These are phyloP conservation scores for Actias luna DNA, from an alignment of 2,888 invertebrate genomes.

Conservation along the genomic window DNA sequence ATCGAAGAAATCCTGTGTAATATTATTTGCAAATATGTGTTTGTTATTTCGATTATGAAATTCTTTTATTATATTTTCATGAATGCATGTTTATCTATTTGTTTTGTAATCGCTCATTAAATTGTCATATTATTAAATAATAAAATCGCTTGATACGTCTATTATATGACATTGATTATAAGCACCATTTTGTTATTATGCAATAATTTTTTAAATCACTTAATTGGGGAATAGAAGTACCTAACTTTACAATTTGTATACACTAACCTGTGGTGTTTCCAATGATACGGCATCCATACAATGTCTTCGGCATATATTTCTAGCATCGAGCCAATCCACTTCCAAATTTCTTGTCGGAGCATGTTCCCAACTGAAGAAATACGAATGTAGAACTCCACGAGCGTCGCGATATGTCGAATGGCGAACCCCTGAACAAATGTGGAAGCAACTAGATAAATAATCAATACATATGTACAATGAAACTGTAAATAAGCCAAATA, in stretches of 20 bases:
- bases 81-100: background rate
- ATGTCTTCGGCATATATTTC: constrained; percentile 94
- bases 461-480: too few relatives aligned
- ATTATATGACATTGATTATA: background rate
- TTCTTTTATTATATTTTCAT: background rate
- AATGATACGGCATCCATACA: constrained; percentile 97
- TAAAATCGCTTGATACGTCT: background rate
- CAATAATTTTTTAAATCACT: background rate
- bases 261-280: constrained; percentile 89
- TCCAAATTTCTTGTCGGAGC: constrained; percentile 90
- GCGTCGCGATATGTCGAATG: constrained; percentile 94
- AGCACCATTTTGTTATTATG: background rate
- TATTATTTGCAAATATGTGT: background rate
- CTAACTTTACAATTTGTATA: background rate
- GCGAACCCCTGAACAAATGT: constrained; percentile 85
- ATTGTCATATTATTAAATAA: background rate
- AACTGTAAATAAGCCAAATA: too few relatives aligned
- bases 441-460: background rate
- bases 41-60: background rate
- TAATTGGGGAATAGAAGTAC: too few relatives aligned
- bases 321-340: constrained; percentile 94
- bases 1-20: background rate
- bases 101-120: background rate
- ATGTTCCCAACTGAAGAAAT: constrained; percentile 97
- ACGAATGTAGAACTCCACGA: constrained; percentile 92